phyloP scores from a whole-genome alignment of 2,888 invertebrate species.

The Stratiomys singularior region DNA sequence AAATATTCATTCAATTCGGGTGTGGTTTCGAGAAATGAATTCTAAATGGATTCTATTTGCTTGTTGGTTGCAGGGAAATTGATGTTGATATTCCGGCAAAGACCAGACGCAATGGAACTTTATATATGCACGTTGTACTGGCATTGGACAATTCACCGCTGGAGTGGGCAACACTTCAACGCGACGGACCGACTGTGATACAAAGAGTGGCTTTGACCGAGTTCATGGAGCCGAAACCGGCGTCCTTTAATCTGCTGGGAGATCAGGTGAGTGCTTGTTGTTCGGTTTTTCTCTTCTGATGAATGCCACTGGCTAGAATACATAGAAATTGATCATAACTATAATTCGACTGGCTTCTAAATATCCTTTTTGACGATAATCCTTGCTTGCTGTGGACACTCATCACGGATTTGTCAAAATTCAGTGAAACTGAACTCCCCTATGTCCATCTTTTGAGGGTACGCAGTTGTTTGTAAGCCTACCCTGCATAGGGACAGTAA shows the following conservation, averaged over 20 bases:
- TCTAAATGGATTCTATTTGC: background rate
- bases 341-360: no score
- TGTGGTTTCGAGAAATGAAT: slow-evolving; percentile 4
- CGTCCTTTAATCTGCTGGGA: slow-evolving; percentile 77
- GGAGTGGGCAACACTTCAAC: slow-evolving; percentile 71
- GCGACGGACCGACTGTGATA: slow-evolving; percentile 71
- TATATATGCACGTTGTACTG: slow-evolving; percentile 80
- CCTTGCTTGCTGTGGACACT: no score
- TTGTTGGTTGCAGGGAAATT: slow-evolving; percentile 69
- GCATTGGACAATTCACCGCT: slow-evolving; percentile 70
- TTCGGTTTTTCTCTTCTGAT: no score
- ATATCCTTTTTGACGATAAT: no score
- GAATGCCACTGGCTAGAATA: no score
- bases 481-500: no score
- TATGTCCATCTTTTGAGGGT: no score
- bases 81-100: slow-evolving; percentile 76
- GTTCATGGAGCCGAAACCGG: slow-evolving; percentile 78
- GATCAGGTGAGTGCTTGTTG: slow-evolving; percentile 64
- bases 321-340: no score
- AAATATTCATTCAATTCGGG: background rate
- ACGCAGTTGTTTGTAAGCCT: no score
- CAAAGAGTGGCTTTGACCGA: slow-evolving; percentile 77
- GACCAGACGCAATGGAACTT: slow-evolving; percentile 85
- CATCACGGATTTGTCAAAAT: no score
- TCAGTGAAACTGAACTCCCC: no score